Conservation (phyloP, 2,113 vertebrate species). For the Antechinus stuartii region DNA sequence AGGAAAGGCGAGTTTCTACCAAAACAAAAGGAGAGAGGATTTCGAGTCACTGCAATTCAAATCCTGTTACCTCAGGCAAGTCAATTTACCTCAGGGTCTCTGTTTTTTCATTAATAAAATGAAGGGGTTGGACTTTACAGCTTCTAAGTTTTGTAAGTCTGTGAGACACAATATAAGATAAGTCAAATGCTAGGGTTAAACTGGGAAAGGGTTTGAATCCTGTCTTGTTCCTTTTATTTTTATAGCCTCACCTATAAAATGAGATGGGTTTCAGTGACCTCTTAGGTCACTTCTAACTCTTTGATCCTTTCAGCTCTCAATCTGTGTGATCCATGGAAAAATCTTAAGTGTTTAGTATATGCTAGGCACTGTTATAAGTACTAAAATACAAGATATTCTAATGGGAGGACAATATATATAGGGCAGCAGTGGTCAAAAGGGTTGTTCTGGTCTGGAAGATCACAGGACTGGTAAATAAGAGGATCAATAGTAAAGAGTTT, state of each 20-base stretch:
- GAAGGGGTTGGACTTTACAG: neutral
- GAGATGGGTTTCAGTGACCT: neutral
- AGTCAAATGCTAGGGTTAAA: neutral
- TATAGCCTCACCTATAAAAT: too few relatives aligned
- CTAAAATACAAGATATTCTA: too few relatives aligned
- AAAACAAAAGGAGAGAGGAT: neutral
- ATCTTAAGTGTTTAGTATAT: too few relatives aligned
- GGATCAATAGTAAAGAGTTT: too few relatives aligned
- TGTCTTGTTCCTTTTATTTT: neutral
- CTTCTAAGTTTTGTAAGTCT: neutral
- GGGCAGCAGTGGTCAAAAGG: too few relatives aligned
- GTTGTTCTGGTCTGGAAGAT: too few relatives aligned
- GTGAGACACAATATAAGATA: neutral
- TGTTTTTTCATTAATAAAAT: neutral
- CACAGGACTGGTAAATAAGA: too few relatives aligned
- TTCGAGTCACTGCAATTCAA: neutral
- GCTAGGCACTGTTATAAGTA: too few relatives aligned
- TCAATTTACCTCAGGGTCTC: neutral
- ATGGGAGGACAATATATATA: too few relatives aligned
- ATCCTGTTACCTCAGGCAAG: neutral
- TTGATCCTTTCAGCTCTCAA: too few relatives aligned
- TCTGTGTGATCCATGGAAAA: too few relatives aligned
- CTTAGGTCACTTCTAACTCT: too few relatives aligned
- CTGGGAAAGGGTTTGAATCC: neutral
- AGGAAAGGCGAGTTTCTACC: neutral